Base-by-base conservation (phyloP, 2,797 vertebrate species). In the Gallinago stenura region DNA sequence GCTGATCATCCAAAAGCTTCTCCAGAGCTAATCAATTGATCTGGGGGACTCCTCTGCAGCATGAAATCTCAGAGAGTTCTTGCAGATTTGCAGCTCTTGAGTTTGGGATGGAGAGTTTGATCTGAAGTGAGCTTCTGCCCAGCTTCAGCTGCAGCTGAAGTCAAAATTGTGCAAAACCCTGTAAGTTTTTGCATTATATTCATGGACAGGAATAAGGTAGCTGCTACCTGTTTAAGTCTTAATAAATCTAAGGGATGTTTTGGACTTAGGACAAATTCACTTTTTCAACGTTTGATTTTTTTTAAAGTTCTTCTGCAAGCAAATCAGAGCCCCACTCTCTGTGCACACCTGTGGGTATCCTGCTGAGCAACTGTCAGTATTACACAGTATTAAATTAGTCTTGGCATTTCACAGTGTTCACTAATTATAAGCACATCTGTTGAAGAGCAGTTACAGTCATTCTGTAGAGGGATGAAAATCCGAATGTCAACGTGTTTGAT, bases 341-440 rank as follows among this genome's bases (percentile, higher is more conserved):
- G 1, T 45, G 39, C 68, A 92, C 86, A 95, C 91, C 91, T 97
- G 93, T 31, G 18, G 31, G 37, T 77, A 26, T 90, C 92, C 81
- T 75, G 41, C 86, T 85, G 90, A 93, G 78, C 0, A 0, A 45
- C 77, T 89, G 68, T 80, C 94, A 84, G 53, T 65, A 75, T 39
- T 92, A 57, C 1, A 0, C 48, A 62, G 53, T 8, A 58, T 87
- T 77, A 85, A 77, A 90, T 75, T 75, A 85, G 30, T 80, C 57
- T 41, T 93, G 91, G 86, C 78, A 65, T 92, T 92, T 92, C 75
- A 48, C 26, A 35, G 50, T 14, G 68, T 80, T 94, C 78, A 33
- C 57, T 92, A 65, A 95, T 95, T 95, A 65, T 71, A 92, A 89
- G 65, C 81, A 89, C 92, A 97, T 95, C 92, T 92, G 94, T 35